Conservation (phyloP, 2,888 invertebrate species). For the Lepidochitona cinerea region DNA sequence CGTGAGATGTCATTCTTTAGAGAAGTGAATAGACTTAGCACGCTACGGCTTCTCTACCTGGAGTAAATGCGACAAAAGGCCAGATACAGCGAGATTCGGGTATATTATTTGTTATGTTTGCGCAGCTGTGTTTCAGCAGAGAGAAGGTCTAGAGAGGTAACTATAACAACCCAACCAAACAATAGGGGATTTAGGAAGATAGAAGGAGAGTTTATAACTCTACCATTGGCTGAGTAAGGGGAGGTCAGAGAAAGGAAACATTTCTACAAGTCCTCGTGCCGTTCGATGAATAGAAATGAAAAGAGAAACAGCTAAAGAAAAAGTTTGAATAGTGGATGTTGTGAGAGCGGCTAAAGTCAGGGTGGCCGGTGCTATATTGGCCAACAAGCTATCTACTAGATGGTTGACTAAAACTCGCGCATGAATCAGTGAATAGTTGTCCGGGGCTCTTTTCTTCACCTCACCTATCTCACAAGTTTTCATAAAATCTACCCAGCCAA, state of each 20-base stretch:
- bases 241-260: slow-evolving; percentile 6
- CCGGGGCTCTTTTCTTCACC: too few relatives aligned
- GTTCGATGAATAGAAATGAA: background rate
- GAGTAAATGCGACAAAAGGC: background rate
- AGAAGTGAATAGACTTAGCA: background rate
- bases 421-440: background rate
- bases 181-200: background rate
- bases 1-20: background rate
- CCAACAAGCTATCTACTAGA: too few relatives aligned
- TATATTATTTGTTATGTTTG: slow-evolving; percentile 4
- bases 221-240: background rate
- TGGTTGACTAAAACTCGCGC: too few relatives aligned
- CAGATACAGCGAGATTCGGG: background rate
- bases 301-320: background rate
- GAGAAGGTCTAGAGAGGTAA: background rate
- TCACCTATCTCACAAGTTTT: background rate
- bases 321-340: background rate
- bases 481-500: background rate
- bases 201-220: background rate
- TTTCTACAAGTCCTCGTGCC: slow-evolving; percentile 3
- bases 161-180: background rate
- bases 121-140: background rate
- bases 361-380: background rate
- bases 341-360: background rate
- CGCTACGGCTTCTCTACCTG: background rate